Percentiles rank a stretch among this genome's conserved stretches.
These are phyloP conservation scores for Dryobota labecula DNA, from an alignment of 2,888 invertebrate species.

Conservation along the genomic window DNA sequence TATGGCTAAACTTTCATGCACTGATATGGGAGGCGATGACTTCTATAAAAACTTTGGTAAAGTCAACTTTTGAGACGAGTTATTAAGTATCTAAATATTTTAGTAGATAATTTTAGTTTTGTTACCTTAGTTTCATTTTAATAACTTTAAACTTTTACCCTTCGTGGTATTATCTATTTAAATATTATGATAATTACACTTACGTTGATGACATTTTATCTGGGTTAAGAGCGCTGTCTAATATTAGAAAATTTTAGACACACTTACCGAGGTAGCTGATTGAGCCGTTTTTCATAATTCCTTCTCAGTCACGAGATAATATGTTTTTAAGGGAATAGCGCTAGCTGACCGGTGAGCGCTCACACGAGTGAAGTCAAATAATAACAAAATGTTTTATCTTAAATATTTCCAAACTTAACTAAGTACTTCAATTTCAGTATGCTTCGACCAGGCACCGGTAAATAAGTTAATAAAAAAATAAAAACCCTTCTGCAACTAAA, in stretches of 20 bases:
- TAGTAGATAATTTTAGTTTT: not conserved
- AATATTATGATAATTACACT: not conserved
- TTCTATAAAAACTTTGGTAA: slow-evolving; percentile 34
- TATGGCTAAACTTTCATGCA: slow-evolving; percentile 49
- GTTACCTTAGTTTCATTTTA: not conserved
- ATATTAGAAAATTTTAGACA: no score
- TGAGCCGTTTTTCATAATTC: no score
- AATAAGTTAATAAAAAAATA: no score
- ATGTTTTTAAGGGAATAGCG: no score
- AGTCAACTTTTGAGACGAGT: slow-evolving; percentile 18
- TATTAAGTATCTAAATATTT: not conserved
- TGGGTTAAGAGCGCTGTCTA: no score
- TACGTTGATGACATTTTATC: not conserved
- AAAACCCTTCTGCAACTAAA: no score
- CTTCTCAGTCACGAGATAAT: no score
- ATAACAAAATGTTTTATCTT: not conserved
- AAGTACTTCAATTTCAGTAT: not conserved
- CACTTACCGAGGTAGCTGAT: no score
- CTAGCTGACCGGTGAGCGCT: no score
- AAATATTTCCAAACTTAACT: not conserved
- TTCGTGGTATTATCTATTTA: not conserved
- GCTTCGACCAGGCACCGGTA: not conserved
- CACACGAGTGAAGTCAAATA: not conserved
- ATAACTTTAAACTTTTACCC: not conserved
- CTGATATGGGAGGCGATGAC: slow-evolving; percentile 28